phyloP scores from a whole-genome alignment of 2,113 vertebrate genomes.

The Osmerus mordax region DNA sequence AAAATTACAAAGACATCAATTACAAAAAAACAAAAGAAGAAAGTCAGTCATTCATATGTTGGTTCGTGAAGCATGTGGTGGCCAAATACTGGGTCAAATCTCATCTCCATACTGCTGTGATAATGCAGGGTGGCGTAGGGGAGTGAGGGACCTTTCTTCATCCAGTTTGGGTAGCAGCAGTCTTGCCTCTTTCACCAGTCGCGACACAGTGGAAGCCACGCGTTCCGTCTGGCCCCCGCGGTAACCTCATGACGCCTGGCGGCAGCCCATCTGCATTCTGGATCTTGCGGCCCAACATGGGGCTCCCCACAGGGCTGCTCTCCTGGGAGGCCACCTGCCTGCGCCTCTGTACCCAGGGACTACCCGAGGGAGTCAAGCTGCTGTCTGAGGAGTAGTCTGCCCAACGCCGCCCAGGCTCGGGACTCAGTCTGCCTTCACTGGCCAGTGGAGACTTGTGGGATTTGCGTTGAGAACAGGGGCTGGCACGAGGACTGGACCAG shows the following conservation, averaged over 20 bases:
- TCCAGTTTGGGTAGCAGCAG: constrained; percentile 70
- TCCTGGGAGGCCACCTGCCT: constrained; percentile 84
- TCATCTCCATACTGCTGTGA: constrained; percentile 12
- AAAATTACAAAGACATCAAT: constrained; percentile 32
- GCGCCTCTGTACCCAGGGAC: constrained; percentile 94
- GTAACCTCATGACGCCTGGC: constrained; percentile 83
- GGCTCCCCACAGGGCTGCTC: constrained; percentile 85
- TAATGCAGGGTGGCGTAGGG: constrained; percentile 16
- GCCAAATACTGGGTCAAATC: constrained; percentile 33
- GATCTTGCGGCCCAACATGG: constrained; percentile 82
- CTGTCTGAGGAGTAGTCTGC: constrained; percentile 93
- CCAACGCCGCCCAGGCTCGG: constrained; percentile 75
- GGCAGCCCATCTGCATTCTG: constrained; percentile 86
- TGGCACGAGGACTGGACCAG: constrained; percentile 84
- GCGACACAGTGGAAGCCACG: constrained; percentile 82
- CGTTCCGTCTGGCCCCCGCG: constrained; percentile 89
- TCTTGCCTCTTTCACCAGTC: constrained; percentile 70
- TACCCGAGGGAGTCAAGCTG: constrained; percentile 89
- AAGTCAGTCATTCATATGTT: constrained; percentile 52
- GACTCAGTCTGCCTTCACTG: constrained; percentile 74
- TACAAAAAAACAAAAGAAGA: constrained; percentile 51
- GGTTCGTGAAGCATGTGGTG: constrained; percentile 17
- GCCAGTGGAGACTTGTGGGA: constrained; percentile 82
- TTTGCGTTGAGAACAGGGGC: constrained; percentile 84
- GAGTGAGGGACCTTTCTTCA: constrained; percentile 13